Percentiles rank a stretch among this genome's conserved stretches.
Conservation (phyloP, 2,888 invertebrate genomes). For the Hanleya hanleyi region DNA sequence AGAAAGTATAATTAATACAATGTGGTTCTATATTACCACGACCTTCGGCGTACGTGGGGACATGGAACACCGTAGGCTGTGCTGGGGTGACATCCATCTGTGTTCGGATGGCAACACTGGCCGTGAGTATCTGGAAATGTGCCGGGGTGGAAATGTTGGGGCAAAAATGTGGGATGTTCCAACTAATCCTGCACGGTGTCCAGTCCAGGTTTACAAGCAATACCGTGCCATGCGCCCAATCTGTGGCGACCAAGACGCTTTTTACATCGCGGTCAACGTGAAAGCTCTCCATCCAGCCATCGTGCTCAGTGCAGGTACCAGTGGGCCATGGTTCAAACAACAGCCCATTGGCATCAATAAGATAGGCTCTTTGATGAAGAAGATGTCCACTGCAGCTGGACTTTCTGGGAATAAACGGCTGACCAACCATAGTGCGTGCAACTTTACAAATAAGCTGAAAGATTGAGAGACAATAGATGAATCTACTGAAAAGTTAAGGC, state of each 20-base stretch:
- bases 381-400: slow-evolving; percentile 9
- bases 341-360: slow-evolving; percentile 17
- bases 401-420: neutral
- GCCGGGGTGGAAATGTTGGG: neutral
- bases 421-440: slow-evolving; percentile 12
- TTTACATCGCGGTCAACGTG: neutral
- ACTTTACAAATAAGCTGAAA: too few species aligned
- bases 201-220: slow-evolving; percentile 10
- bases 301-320: neutral
- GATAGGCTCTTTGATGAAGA: slow-evolving; percentile 10
- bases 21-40: slow-evolving; percentile 14
- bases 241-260: too few species aligned
- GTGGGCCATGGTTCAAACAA: slow-evolving; percentile 8
- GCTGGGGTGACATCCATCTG: neutral
- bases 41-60: slow-evolving; percentile 11
- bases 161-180: slow-evolving; percentile 12
- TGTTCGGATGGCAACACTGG: neutral
- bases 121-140: slow-evolving; percentile 6
- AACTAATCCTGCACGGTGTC: slow-evolving; percentile 10
- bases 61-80: slow-evolving; percentile 7
- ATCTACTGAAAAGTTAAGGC: too few species aligned
- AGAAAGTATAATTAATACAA: slow-evolving; percentile 12
- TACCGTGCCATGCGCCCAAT: neutral
- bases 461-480: too few species aligned
- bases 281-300: neutral